Conservation (phyloP, 2,797 vertebrate species). For the Sebastes steindachneri region DNA sequence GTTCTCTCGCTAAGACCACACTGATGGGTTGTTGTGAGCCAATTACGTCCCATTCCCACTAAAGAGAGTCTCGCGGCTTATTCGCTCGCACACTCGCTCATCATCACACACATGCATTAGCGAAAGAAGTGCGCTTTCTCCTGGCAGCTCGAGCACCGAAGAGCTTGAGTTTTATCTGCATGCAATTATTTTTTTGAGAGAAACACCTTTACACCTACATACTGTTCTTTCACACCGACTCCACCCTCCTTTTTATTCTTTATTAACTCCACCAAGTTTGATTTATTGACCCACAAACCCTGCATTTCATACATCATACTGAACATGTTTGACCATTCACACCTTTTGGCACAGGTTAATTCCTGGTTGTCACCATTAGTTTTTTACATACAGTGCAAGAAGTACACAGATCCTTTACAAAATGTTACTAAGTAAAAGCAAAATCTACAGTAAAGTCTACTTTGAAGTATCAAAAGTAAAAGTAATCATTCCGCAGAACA, state of each 20-base stretch:
- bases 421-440: background rate
- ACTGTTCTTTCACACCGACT: conserved; percentile 26
- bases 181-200: conserved; percentile 39
- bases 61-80: conserved; percentile 54
- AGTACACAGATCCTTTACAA: background rate
- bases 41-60: conserved; percentile 61
- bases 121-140: conserved; percentile 29
- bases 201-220: conserved; percentile 43
- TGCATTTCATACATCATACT: background rate
- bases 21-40: conserved; percentile 65
- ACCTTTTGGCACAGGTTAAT: background rate
- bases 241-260: background rate
- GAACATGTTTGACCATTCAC: background rate
- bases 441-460: background rate
- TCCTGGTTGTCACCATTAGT: background rate
- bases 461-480: background rate
- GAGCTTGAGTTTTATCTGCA: conserved; percentile 41
- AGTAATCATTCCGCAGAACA: background rate
- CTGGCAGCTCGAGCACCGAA: conserved; percentile 28
- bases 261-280: background rate
- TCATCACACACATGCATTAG: conserved; percentile 39
- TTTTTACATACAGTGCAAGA: background rate
- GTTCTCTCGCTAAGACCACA: conserved; percentile 56
- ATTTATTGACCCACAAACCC: background rate
- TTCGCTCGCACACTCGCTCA: conserved; percentile 8